phyloP scores from a whole-genome alignment of 2,797 vertebrate species.

The Rhincodon typus region DNA sequence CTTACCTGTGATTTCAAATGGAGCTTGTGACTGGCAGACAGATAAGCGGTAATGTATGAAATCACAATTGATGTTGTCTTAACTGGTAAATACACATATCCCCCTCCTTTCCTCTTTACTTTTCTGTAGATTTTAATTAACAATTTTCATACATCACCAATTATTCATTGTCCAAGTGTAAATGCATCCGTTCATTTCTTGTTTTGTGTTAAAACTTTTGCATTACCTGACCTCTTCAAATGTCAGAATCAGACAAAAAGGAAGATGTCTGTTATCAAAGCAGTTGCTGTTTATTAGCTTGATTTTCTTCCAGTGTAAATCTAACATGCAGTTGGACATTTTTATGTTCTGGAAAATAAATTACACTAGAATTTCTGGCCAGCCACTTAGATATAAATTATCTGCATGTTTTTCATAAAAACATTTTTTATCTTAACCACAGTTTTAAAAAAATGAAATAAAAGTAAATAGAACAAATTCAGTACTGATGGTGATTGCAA shows the following conservation, averaged over 20 bases:
- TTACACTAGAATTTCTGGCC: neutral
- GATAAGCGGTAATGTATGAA: no score
- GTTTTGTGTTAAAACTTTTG: neutral
- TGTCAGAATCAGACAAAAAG: neutral
- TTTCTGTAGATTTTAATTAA: neutral
- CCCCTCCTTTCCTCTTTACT: no score
- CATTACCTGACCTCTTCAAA: neutral
- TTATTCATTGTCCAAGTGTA: neutral
- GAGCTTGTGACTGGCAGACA: no score
- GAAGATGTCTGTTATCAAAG: neutral
- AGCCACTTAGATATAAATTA: no score
- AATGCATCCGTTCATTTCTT: neutral
- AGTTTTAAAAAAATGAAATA: neutral
- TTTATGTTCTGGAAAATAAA: conserved; percentile 3
- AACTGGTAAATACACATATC: neutral
- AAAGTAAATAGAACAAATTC: no score
- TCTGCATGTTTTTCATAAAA: neutral
- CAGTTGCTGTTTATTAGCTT: neutral
- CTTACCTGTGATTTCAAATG: neutral
- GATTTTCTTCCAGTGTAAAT: neutral
- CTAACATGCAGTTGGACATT: neutral
- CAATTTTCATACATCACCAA: neutral
- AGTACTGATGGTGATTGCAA: neutral
- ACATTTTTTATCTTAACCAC: neutral
- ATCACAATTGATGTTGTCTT: no score